Evolutionary conservation across 2,797 vertebrate genomes (phyloP), one percentile per base, ranked within the genome.

Genomic region (Spea hammondii): DNA sequence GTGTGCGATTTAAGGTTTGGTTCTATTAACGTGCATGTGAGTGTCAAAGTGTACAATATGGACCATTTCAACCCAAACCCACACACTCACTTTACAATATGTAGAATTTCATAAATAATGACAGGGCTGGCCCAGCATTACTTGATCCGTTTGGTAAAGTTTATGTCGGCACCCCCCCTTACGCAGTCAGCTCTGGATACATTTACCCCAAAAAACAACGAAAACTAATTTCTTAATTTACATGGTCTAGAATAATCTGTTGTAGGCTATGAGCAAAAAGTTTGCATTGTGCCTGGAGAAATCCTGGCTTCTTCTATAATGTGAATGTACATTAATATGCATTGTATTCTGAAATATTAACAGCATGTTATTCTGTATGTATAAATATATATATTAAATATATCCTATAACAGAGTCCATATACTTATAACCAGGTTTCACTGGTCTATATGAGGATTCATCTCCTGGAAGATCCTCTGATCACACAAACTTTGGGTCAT

Each of bases 261-360:
- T 32, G 32, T 2, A 32, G 32, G 32, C 32, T 32, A 32, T 47
- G 45, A 82, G 57, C 48, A 70, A 70, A 64, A 57, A 57, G 46
- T 72, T 72, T n/a, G 14, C 57, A 62, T 32, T 50, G 9, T 64
- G 62, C 44, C 47, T n/a, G 49, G 45, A 32, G 62, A 14, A 53
- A 54, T 7, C 70, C 50, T 44, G 49, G 53, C 66, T 59, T 53
- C 57, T 49, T 79, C 57, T 76, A 80, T 76, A 80, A 75, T 76
- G 67, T 81, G 74, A 81, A 81, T 82, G 79, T 82, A 64, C 69
- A 77, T 64, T 65, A 74, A 77, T 69, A 82, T 82, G 79, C 70
- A 77, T 77, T 74, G 79, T 77, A 82, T 50, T 82, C 70, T 64
- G 77, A 73, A 79, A 10, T 72, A 72, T 45, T 81, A 81, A 77